Evolutionary conservation across 2,113 vertebrate genomes (phyloP), one percentile per base, ranked within the genome.

Genomic region (Carettochelys insculpta): DNA sequence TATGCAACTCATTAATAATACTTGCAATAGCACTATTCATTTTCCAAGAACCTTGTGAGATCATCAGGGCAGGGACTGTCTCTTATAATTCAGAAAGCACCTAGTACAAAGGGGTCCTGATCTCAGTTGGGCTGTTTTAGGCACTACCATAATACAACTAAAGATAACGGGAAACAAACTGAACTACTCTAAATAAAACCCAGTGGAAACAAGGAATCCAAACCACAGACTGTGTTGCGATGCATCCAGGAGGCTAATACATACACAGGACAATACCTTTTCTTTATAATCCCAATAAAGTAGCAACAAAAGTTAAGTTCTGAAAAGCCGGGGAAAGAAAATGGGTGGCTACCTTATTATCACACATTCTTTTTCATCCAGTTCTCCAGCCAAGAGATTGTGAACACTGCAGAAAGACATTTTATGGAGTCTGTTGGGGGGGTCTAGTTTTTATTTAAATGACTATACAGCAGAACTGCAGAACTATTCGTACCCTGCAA

Each of bases 391-490:
- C 77, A 85, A 43, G 12, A 38, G 61, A 58, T 83, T 87, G 79
- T 41, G 47, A 78, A 76, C 34, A 22, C 48, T 80, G 48, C 83
- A 88, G 48, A 50, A 71, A 85, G 92, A 91, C 61, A 75, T 48
- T 73, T 89, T 80, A 83, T 53, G 80, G 61, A 85, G 82, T 82
- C 77, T 73, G 87, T 38, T 88, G 86, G 71, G 86, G 71, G 82
- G 53, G 89, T 82, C 27, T 52, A 43, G 41, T 71, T 90, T 88
- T 77, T 50, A 54, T 86, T 96, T 94, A 77, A 83, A 29, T 84
- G 83, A 80, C 92, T 87, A 95, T 87, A 77, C 90, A 94, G 85
- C 16, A 45, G 89, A 85, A 75, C 22, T 81, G 47, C 86, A 92
- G 73, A 86, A 86, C 81, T n/a, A 82, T 58, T 68, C 71, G 48